These are phyloP conservation scores for Limanda limanda DNA, from an alignment of 2,113 vertebrate species.

Conservation along the genomic window DNA sequence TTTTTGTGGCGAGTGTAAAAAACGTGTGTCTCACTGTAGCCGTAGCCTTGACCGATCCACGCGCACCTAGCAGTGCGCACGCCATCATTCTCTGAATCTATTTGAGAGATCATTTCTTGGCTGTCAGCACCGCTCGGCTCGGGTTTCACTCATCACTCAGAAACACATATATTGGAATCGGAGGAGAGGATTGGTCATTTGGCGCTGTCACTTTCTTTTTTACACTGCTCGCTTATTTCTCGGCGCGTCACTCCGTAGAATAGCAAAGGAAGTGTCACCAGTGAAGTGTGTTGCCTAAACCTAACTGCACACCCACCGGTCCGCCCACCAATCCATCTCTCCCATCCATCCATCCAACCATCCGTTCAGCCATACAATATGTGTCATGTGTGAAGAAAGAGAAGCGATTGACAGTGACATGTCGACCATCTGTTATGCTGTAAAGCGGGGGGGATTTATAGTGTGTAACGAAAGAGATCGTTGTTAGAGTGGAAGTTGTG, in stretches of 20 bases:
- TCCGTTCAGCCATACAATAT: constrained; percentile 43
- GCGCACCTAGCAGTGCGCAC: constrained; percentile 2
- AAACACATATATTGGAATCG: constrained; percentile 56
- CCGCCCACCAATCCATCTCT: constrained; percentile 67
- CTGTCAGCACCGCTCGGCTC: constrained; percentile 73
- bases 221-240: constrained; percentile 56
- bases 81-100: constrained; percentile 54
- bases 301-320: constrained; percentile 41
- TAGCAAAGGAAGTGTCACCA: constrained; percentile 58
- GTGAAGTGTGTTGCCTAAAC: constrained; percentile 58
- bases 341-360: constrained; percentile 45
- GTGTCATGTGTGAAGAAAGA: constrained; percentile 23
- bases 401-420: constrained; percentile 35
- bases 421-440: constrained; percentile 38
- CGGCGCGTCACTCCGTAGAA: constrained; percentile 43
- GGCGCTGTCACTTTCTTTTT: constrained; percentile 75
- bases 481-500: constrained; percentile 42
- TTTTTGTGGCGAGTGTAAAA: constrained; percentile 9
- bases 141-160: constrained; percentile 76
- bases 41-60: constrained; percentile 10
- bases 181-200: constrained; percentile 72
- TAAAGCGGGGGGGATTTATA: constrained; percentile 39
- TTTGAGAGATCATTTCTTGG: constrained; percentile 78
- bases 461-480: constrained; percentile 42
- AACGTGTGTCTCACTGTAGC: constrained; percentile 2